phyloP scores from a whole-genome alignment of 2,113 vertebrate genomes.

The Telmatochromis sp. region DNA sequence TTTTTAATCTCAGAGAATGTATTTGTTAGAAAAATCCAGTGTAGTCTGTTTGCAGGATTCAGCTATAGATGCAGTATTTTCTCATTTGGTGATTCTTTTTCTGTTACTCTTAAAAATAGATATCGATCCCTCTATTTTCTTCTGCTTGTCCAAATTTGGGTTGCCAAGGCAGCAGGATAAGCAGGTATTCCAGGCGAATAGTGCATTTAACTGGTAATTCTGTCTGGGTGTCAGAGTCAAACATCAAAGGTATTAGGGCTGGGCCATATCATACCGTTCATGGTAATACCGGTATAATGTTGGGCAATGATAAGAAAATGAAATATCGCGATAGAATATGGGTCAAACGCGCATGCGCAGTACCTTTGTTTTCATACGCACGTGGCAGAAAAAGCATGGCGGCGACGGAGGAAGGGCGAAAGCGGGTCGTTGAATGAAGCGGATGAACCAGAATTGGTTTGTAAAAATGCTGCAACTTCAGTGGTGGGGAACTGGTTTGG shows the following conservation, averaged over 20 bases:
- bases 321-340: neutral
- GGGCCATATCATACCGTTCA: accelerated
- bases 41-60: neutral
- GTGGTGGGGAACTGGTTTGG: neutral
- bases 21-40: neutral
- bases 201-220: neutral
- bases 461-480: neutral
- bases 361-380: neutral
- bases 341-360: neutral
- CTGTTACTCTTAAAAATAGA: neutral
- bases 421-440: accelerated
- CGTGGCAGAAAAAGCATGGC: neutral
- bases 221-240: neutral
- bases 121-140: neutral
- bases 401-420: neutral
- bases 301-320: neutral
- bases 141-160: too few species aligned
- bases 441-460: neutral
- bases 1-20: neutral
- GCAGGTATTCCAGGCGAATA: neutral
- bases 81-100: neutral
- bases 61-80: neutral
- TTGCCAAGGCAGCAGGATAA: neutral
- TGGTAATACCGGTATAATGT: neutral
- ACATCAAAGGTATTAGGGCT: neutral